These are phyloP conservation scores for Calypte anna DNA, from an alignment of 2,113 vertebrate genomes.

Conservation along the genomic window DNA sequence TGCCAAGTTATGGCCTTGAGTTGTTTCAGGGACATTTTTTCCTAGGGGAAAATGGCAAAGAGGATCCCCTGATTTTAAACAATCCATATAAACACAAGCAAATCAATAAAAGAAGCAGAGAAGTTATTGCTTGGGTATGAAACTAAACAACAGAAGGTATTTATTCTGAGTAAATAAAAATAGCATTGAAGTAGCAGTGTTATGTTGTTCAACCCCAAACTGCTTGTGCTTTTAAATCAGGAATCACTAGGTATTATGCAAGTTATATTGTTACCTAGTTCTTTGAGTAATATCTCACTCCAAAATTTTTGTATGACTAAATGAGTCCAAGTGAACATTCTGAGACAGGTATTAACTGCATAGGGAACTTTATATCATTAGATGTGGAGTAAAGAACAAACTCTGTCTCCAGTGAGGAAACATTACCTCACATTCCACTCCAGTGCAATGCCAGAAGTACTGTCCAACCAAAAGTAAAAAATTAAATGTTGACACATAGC, in stretches of 20 bases:
- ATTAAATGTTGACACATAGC: not conserved
- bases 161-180: not conserved
- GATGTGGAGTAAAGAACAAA: not conserved
- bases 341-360: not conserved
- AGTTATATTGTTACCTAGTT: not conserved
- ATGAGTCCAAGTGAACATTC: not conserved
- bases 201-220: not conserved
- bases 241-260: not conserved
- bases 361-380: not conserved
- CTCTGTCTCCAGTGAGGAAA: not conserved
- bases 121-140: not conserved
- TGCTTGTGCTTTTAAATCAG: not conserved
- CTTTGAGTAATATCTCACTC: not conserved
- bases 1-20: not conserved
- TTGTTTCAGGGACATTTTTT: not conserved
- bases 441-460: not conserved
- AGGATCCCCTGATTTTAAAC: not conserved
- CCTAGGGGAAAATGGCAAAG: not conserved
- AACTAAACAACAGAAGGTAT: not conserved
- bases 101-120: not conserved
- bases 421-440: not conserved
- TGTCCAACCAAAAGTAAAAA: not conserved
- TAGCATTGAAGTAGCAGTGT: not conserved
- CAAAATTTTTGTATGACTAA: not conserved
- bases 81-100: not conserved